Conservation (phyloP, 2,797 vertebrate genomes). For the Spinibarbus caldwelli region DNA sequence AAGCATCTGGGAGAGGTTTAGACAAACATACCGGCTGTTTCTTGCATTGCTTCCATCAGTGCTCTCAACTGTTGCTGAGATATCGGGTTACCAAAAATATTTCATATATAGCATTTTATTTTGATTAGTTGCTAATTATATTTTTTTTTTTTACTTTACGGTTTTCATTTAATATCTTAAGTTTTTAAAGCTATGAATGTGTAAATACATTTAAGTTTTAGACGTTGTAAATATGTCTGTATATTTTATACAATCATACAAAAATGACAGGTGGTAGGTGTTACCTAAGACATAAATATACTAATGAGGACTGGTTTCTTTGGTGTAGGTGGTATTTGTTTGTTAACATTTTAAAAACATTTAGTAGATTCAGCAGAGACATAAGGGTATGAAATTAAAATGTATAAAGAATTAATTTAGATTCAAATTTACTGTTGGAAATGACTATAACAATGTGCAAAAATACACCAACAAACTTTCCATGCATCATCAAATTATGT, state of each 20-base stretch:
- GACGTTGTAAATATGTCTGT: no score
- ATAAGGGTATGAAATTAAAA: not conserved
- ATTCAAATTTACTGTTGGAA: not conserved
- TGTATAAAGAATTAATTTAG: not conserved
- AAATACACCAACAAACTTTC: not conserved
- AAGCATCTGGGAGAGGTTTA: constrained; percentile 36
- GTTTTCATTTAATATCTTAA: not conserved
- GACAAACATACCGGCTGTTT: not conserved
- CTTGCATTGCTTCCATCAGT: not conserved
- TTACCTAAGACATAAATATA: not conserved
- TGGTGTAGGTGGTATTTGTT: not conserved
- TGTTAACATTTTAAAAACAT: not conserved
- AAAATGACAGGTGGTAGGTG: not conserved
- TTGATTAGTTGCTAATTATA: not conserved
- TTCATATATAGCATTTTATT: not conserved
- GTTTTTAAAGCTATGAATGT: not conserved
- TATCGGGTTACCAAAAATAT: not conserved
- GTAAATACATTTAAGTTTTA: not conserved
- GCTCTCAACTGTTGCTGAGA: not conserved
- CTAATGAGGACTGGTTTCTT: not conserved
- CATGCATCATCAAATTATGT: not conserved
- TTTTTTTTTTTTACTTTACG: no score
- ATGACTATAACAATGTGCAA: not conserved
- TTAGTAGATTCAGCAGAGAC: not conserved
- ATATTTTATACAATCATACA: no score